Percentiles rank a stretch among this genome's conserved stretches.
These are phyloP conservation scores for Tetrao urogallus DNA, from an alignment of 2,113 vertebrate species.

Conservation along the genomic window DNA sequence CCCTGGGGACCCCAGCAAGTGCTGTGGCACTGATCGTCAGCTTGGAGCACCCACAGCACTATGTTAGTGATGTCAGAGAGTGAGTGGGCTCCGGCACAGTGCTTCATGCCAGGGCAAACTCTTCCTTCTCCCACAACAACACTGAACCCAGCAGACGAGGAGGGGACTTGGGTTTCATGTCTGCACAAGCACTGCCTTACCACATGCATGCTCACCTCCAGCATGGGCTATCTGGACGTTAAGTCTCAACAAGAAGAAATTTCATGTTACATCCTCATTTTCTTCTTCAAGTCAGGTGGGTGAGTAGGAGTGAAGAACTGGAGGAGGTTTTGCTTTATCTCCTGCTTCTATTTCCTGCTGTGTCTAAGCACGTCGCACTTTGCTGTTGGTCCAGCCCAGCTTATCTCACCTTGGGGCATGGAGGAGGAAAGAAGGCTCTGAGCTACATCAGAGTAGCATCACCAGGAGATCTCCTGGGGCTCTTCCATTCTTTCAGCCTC, in stretches of 20 bases:
- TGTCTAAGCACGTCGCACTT: neutral
- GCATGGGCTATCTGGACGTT: fast-evolving
- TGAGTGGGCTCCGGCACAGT: neutral
- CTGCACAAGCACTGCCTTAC: fast-evolving
- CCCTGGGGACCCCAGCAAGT: neutral
- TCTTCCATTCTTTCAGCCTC: neutral
- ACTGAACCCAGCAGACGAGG: fast-evolving
- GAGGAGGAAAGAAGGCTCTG: neutral
- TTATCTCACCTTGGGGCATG: neutral
- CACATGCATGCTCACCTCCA: neutral
- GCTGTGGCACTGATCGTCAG: neutral
- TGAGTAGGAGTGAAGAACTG: neutral
- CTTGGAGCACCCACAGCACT: neutral
- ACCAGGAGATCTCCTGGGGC: neutral
- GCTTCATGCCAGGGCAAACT: fast-evolving
- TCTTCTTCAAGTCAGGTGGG: neutral
- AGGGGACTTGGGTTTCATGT: neutral
- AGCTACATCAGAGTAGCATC: neutral
- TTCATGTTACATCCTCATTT: neutral
- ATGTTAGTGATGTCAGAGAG: neutral
- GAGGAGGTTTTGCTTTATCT: neutral
- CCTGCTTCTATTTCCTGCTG: neutral
- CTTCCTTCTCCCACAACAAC: neutral
- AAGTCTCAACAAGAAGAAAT: neutral
- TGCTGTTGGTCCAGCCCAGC: neutral